Evolutionary conservation across 2,797 vertebrate genomes (phyloP).

Genomic region (Heteromormyrus szaboi): DNA sequence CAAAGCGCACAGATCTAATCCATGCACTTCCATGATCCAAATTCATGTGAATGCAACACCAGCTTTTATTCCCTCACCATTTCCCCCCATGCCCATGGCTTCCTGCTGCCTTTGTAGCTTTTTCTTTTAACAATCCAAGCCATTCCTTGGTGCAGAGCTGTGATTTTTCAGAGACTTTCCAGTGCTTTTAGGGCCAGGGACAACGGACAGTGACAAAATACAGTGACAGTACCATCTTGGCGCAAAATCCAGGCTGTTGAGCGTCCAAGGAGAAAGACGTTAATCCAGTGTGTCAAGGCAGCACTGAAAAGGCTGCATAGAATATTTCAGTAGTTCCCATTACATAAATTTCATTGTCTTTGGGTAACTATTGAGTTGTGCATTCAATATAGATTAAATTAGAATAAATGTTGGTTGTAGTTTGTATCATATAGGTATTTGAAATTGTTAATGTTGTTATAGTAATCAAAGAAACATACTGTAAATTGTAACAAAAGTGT

Average conservation of each 20-base stretch:
- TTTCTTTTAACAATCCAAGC: background rate
- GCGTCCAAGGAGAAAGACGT: slow-evolving; percentile 29
- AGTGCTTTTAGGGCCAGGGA: background rate
- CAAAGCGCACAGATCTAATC: slow-evolving; percentile 39
- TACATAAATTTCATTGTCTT: background rate
- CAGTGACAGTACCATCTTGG: background rate
- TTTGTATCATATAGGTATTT: background rate
- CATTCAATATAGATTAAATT: background rate
- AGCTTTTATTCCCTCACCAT: slow-evolving; percentile 36
- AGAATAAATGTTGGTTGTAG: background rate
- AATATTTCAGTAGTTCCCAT: background rate
- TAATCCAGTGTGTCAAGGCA: slow-evolving; percentile 35
- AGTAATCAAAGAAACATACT: background rate
- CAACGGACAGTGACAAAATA: background rate
- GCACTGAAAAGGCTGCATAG: slow-evolving; percentile 23
- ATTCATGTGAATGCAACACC: slow-evolving; percentile 18
- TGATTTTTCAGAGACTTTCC: background rate
- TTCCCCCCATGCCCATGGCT: slow-evolving; percentile 44
- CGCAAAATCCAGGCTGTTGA: background rate
- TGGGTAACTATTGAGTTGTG: background rate
- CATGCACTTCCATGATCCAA: slow-evolving; percentile 20
- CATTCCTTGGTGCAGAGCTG: background rate
- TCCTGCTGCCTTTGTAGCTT: background rate
- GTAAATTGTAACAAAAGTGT: background rate
- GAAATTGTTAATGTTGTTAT: background rate